These are phyloP conservation scores for Anoplolepis gracilipes DNA, from an alignment of 1,140 invertebrate species.

Conservation along the genomic window DNA sequence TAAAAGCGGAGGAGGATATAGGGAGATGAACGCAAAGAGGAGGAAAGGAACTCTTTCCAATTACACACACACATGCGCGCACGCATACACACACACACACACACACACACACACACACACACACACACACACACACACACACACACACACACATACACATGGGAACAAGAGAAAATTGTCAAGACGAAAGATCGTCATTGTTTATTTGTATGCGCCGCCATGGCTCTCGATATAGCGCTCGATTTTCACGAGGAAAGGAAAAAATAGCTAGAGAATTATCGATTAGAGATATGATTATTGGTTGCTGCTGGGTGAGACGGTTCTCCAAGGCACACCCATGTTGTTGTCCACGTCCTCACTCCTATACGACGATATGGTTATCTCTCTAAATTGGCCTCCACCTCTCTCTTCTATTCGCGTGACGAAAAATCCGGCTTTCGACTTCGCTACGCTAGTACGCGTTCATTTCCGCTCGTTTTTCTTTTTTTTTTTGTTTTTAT, in stretches of 20 bases:
- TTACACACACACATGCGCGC: background rate
- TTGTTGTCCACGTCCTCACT: slow-evolving; percentile 40
- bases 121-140: slow-evolving; percentile 11
- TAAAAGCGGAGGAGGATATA: slow-evolving; percentile 16
- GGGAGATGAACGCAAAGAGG: too few species aligned
- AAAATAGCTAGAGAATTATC: slow-evolving; percentile 56
- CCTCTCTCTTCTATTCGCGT: background rate
- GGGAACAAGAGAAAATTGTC: slow-evolving; percentile 59
- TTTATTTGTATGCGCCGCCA: slow-evolving; percentile 52
- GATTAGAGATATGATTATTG: slow-evolving; percentile 62
- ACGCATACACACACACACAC: background rate
- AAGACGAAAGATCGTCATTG: slow-evolving; percentile 53
- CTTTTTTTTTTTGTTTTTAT: background rate
- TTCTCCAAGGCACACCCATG: slow-evolving; percentile 61
- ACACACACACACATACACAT: background rate
- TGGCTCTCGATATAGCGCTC: slow-evolving; percentile 54
- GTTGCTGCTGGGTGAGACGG: slow-evolving; percentile 56
- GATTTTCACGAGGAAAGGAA: slow-evolving; percentile 43
- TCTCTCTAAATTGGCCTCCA: slow-evolving; percentile 9
- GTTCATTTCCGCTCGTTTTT: background rate
- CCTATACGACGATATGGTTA: slow-evolving; percentile 54
- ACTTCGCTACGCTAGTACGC: background rate
- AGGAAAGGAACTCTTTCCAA: background rate
- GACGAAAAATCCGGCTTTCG: slow-evolving; percentile 3
- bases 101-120: background rate